These are phyloP conservation scores for Morpho achilles DNA, from an alignment of 2,888 invertebrate genomes.

Conservation along the genomic window DNA sequence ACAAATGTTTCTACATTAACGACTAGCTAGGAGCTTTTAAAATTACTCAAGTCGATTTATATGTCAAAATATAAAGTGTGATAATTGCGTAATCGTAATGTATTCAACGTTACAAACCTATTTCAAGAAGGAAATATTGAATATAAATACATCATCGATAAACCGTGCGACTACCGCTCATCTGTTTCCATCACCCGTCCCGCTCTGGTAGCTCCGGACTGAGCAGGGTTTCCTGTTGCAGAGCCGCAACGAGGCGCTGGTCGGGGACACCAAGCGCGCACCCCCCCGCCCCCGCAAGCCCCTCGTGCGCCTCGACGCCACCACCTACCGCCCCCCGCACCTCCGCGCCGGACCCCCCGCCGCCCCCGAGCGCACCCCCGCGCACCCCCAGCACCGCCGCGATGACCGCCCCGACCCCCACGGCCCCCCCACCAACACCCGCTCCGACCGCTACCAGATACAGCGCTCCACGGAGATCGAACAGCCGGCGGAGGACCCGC, in stretches of 20 bases:
- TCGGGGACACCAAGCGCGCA: constrained; percentile 31
- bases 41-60: no score
- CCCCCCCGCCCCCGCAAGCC: constrained; percentile 35
- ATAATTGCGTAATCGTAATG: no score
- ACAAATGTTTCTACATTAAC: no score
- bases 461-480: constrained; percentile 19
- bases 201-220: constrained; percentile 38
- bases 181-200: constrained; percentile 26
- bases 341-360: constrained; percentile 48
- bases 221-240: constrained; percentile 73
- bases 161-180: no score
- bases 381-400: constrained; percentile 47
- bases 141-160: no score
- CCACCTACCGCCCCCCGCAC: constrained; percentile 57
- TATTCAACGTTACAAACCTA: no score
- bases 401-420: constrained; percentile 49
- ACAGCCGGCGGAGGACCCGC: constrained; percentile 5
- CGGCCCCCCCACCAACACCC: constrained; percentile 35
- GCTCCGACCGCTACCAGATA: constrained; percentile 19
- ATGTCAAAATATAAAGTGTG: no score
- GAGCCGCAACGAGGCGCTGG: constrained; percentile 72
- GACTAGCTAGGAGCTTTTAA: no score
- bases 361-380: constrained; percentile 30
- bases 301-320: constrained; percentile 49
- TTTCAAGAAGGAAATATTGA: no score